A percentile compares a stretch with the other conserved stretches of the same genome.
phyloP scores from a whole-genome alignment of 2,113 vertebrate species.

The Neodon shergylaensis region DNA sequence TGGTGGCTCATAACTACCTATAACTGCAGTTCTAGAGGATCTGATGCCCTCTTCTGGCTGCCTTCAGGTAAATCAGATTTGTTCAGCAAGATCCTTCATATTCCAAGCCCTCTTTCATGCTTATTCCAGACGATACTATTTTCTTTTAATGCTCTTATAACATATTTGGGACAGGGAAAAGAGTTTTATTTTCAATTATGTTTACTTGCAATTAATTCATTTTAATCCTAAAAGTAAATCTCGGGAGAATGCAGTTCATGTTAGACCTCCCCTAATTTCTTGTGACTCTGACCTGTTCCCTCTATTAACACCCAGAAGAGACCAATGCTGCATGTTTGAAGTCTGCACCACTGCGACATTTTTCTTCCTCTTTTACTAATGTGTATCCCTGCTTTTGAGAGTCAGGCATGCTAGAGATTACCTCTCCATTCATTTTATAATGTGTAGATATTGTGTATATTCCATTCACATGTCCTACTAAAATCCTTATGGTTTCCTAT shows the following conservation, averaged over 20 bases:
- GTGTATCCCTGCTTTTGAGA: background rate
- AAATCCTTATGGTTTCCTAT: background rate
- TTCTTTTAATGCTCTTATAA: background rate
- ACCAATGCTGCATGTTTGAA: background rate
- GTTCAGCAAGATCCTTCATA: background rate
- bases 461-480: background rate
- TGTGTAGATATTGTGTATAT: background rate
- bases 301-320: background rate
- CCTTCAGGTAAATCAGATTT: background rate
- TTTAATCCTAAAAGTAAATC: background rate
- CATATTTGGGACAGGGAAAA: background rate
- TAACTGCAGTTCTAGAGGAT: background rate
- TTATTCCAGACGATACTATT: background rate
- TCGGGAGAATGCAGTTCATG: background rate
- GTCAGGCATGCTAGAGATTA: background rate
- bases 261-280: background rate
- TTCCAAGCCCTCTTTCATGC: background rate
- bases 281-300: background rate
- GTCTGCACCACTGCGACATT: background rate
- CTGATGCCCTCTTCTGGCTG: background rate
- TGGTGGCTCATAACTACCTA: background rate
- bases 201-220: background rate
- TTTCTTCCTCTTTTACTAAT: background rate
- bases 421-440: background rate
- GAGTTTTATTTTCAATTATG: conserved; percentile 5